These are phyloP conservation scores for Alosa alosa DNA, from an alignment of 2,113 vertebrate species.

Conservation along the genomic window DNA sequence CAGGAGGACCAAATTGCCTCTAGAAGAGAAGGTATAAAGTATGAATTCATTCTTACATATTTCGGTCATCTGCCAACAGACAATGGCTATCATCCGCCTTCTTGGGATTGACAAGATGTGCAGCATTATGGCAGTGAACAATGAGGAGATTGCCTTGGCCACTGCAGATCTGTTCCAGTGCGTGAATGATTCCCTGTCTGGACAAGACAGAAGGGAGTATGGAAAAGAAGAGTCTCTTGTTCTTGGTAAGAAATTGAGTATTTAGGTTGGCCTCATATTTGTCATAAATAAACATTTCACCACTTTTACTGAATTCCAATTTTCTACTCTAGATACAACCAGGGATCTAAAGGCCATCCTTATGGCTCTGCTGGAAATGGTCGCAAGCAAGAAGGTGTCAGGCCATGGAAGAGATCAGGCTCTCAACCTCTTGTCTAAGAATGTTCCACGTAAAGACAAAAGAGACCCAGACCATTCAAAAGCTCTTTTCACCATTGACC, in stretches of 20 bases:
- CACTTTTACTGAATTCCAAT: not conserved
- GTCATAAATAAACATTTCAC: not conserved
- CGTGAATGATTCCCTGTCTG: constrained; percentile 84
- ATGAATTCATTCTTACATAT: not conserved
- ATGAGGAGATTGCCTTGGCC: constrained; percentile 86
- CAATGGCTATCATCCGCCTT: constrained; percentile 82
- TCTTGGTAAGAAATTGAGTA: constrained; percentile 73
- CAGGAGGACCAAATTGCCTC: not conserved
- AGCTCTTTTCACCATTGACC: constrained; percentile 84
- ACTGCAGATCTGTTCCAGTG: constrained; percentile 88
- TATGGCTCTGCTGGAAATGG: constrained; percentile 83
- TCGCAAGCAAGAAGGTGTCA: constrained; percentile 84
- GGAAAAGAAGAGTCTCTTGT: constrained; percentile 90
- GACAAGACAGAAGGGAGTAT: constrained; percentile 79
- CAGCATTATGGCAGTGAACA: constrained; percentile 85
- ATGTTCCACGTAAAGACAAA: constrained; percentile 83
- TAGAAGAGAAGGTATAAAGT: not conserved
- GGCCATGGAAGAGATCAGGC: constrained; percentile 91
- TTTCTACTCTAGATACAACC: constrained; percentile 73
- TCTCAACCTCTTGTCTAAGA: constrained; percentile 89
- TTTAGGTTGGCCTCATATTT: not conserved
- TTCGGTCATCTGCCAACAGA: constrained; percentile 63
- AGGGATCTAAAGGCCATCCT: constrained; percentile 88
- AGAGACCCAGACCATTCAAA: constrained; percentile 80
- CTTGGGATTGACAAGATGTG: constrained; percentile 83